phyloP scores from a whole-genome alignment of 1,140 invertebrate species.

The Arctopsyche grandis region DNA sequence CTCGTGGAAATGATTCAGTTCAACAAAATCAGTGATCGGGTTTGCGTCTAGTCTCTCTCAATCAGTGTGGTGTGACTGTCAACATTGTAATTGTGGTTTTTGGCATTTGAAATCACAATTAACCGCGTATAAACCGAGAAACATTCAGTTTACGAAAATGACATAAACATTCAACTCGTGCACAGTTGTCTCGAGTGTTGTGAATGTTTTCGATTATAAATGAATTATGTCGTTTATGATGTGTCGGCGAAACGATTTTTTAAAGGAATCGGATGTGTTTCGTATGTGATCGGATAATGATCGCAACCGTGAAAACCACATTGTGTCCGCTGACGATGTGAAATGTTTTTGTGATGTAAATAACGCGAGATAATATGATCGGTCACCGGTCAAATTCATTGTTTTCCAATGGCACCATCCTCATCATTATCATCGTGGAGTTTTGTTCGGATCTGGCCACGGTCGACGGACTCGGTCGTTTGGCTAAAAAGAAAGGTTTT shows the following conservation, averaged over 20 bases:
- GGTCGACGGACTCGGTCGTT: background rate
- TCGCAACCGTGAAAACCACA: background rate
- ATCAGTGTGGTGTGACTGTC: background rate
- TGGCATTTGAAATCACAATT: background rate
- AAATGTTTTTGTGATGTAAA: constrained; percentile 34
- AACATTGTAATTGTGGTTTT: background rate
- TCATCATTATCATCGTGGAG: background rate
- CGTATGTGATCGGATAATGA: background rate
- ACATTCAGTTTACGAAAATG: too few species aligned
- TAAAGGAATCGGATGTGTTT: too few species aligned
- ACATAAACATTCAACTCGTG: too few species aligned
- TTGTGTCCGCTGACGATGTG: background rate
- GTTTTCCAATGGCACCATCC: constrained; percentile 26
- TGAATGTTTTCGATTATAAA: too few species aligned
- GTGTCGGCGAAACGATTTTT: too few species aligned
- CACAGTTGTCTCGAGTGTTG: too few species aligned
- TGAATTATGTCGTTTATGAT: too few species aligned
- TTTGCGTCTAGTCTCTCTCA: background rate
- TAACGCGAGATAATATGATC: constrained; percentile 20
- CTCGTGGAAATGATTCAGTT: constrained; percentile 29
- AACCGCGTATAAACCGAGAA: too few species aligned
- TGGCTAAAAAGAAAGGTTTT: constrained; percentile 37
- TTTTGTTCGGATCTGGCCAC: background rate
- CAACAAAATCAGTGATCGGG: background rate
- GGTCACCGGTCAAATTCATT: constrained; percentile 30